phyloP scores from a whole-genome alignment of 2,797 vertebrate genomes.

The Sarcophilus harrisii region DNA sequence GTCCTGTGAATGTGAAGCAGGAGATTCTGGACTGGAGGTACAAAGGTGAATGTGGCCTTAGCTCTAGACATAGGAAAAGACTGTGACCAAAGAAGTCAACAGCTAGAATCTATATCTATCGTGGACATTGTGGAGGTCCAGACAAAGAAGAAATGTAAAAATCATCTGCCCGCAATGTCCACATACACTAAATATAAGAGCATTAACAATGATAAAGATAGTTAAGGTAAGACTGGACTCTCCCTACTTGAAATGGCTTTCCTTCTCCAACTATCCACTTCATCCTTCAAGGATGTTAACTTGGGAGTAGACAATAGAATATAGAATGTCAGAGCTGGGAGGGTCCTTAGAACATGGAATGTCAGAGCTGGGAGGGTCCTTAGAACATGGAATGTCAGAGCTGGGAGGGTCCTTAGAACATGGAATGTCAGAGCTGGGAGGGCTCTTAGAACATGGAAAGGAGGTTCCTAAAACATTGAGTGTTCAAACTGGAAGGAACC shows the following conservation, averaged over 20 bases:
- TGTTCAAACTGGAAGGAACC: neutral
- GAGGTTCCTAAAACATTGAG: no score
- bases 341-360: no score
- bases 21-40: neutral
- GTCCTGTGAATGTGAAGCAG: neutral
- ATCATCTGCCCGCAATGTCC: neutral
- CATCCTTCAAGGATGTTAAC: neutral
- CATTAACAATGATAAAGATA: neutral
- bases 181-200: neutral
- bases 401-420: neutral
- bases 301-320: neutral
- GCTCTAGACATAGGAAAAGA: neutral
- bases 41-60: neutral
- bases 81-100: neutral
- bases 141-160: neutral
- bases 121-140: fast-evolving
- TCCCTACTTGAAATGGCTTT: neutral
- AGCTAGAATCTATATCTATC: neutral
- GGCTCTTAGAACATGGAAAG: no score
- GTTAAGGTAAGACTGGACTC: neutral
- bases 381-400: neutral
- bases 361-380: no score
- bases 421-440: no score
- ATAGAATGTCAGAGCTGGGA: neutral
- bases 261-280: neutral